These are phyloP conservation scores for Naso thynnoides DNA, from an alignment of 2,797 vertebrate species.

Conservation along the genomic window DNA sequence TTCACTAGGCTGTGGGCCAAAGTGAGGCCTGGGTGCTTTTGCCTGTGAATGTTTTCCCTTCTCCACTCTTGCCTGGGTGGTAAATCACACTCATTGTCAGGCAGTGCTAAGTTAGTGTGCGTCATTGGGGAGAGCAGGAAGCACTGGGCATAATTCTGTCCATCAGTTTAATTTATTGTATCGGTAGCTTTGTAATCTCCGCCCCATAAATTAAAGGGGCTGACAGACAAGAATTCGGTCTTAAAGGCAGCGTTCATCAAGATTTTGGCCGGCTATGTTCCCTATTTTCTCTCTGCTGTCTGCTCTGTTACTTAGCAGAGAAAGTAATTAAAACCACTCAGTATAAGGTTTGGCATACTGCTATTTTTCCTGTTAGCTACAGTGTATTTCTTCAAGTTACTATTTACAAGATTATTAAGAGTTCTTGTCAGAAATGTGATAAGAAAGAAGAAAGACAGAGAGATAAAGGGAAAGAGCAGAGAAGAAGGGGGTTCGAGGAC, in stretches of 20 bases:
- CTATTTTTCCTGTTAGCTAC: constrained; percentile 63
- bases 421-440: constrained; percentile 47
- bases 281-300: constrained; percentile 34
- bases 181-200: constrained; percentile 99
- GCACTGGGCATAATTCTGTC: constrained; percentile 99
- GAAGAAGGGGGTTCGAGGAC: constrained; percentile 56
- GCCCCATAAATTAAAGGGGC: constrained; percentile 91
- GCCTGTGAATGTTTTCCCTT: constrained; percentile 84
- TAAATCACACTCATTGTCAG: constrained; percentile 99
- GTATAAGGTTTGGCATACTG: constrained; percentile 18
- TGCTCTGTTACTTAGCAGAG: constrained; percentile 55
- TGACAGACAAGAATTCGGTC: constrained; percentile 97
- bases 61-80: constrained; percentile 72
- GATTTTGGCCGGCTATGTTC: constrained; percentile 63
- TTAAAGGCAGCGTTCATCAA: constrained; percentile 87
- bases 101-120: constrained; percentile 95
- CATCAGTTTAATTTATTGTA: constrained; percentile 98
- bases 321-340: constrained; percentile 41
- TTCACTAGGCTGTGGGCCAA: constrained; percentile 84
- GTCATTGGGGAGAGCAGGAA: constrained; percentile 98
- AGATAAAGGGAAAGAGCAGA: constrained; percentile 17
- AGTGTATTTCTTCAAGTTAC: constrained; percentile 55
- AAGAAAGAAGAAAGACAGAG: constrained; percentile 32
- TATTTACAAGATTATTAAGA: constrained; percentile 22
- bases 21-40: constrained; percentile 77